Percentiles rank a stretch among this genome's conserved stretches.
Evolutionary conservation across 1,140 invertebrate species (phyloP).

Genomic region (Drosophila parvula): DNA sequence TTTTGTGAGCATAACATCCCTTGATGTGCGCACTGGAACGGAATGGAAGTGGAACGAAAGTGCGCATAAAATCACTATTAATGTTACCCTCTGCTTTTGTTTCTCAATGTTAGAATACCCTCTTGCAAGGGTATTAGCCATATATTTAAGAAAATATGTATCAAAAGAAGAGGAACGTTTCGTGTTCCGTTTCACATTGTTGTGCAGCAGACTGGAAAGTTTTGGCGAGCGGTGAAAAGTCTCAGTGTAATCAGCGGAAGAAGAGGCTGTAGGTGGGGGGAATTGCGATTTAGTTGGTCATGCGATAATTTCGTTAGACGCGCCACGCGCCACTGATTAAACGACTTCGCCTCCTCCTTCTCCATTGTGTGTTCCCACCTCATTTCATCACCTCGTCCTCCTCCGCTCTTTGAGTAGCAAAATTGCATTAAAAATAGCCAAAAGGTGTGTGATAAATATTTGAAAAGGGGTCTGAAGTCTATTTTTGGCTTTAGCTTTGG

Average conservation of each 20-base stretch:
- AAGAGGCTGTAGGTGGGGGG: not conserved
- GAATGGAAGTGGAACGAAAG: not conserved
- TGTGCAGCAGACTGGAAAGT: constrained; percentile 75
- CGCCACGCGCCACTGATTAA: constrained; percentile 53
- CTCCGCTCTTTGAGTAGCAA: not conserved
- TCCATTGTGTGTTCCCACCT: not conserved
- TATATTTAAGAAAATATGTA: constrained; percentile 18
- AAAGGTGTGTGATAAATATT: constrained; percentile 58
- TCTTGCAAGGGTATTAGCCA: not conserved
- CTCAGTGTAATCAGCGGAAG: constrained; percentile 13
- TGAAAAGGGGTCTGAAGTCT: constrained; percentile 12
- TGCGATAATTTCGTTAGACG: constrained; percentile 62
- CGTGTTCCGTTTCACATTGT: constrained; percentile 62
- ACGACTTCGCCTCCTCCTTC: constrained; percentile 9
- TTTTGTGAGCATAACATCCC: too few species aligned
- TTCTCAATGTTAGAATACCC: not conserved
- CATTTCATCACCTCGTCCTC: not conserved
- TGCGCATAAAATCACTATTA: not conserved
- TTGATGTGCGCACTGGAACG: not conserved
- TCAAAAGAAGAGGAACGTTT: constrained; percentile 39
- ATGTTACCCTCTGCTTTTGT: not conserved
- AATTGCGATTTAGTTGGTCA: constrained; percentile 52
- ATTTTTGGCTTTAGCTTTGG: constrained; percentile 34
- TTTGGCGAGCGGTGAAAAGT: constrained; percentile 52
- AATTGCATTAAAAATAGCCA: constrained; percentile 68